Conservation (phyloP, 2,113 vertebrate species). For the Xenotilapia caudafasciata region DNA sequence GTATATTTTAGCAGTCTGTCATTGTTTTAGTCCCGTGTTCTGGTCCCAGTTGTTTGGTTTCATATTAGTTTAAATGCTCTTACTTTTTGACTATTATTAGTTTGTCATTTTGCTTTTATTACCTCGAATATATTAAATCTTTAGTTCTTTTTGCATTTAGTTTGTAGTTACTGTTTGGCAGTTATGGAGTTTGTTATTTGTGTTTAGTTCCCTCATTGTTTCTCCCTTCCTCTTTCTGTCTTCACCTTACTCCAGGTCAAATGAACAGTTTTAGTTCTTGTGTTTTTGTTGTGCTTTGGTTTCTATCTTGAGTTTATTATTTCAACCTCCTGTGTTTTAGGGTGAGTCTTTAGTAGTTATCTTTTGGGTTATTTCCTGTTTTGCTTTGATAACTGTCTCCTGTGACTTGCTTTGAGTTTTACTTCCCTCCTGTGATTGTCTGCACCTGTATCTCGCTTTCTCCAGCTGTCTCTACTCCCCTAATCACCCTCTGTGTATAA, state of each 20-base stretch:
- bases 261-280: neutral
- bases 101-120: neutral
- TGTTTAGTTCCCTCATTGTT: neutral
- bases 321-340: neutral
- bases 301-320: neutral
- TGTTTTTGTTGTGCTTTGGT: neutral
- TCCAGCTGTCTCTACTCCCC: neutral
- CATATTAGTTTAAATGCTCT: neutral
- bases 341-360: neutral
- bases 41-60: neutral
- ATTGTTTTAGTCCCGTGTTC: neutral
- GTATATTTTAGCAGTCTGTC: neutral
- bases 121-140: neutral
- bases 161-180: neutral
- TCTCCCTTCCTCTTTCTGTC: neutral
- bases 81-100: neutral
- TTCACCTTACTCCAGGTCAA: neutral
- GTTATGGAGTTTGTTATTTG: neutral
- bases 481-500: neutral
- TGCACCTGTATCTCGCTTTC: neutral
- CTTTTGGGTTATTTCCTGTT: neutral
- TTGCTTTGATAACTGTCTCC: neutral
- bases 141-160: neutral
- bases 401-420: neutral
- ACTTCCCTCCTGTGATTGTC: neutral